Conservation (phyloP, 2,113 vertebrate species). For the Myrmecobius fasciatus region DNA sequence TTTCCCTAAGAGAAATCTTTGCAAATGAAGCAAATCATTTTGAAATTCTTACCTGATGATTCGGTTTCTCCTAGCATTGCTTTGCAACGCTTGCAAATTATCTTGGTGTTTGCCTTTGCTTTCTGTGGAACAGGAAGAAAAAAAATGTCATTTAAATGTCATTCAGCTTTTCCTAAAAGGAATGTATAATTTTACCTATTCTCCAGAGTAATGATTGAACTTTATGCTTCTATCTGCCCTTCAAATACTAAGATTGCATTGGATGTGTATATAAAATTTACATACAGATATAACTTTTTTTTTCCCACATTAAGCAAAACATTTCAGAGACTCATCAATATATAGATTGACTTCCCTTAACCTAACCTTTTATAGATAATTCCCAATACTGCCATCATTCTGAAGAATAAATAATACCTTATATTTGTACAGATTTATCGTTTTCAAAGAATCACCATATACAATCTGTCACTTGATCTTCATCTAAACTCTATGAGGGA, state of each 20-base stretch:
- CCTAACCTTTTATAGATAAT: conserved; percentile 33
- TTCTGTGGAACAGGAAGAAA: conserved; percentile 85
- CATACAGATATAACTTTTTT: conserved; percentile 37
- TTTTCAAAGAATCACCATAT: not conserved
- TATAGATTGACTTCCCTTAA: conserved; percentile 37
- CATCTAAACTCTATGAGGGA: not conserved
- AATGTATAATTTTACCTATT: conserved; percentile 74
- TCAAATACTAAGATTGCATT: conserved; percentile 61
- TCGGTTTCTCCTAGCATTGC: conserved; percentile 89
- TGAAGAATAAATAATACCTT: conserved; percentile 18
- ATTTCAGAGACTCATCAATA: conserved; percentile 48
- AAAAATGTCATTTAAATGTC: conserved; percentile 83
- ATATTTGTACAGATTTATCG: not conserved
- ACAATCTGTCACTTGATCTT: not conserved
- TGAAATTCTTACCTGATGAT: conserved; percentile 88
- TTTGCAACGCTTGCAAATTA: conserved; percentile 92
- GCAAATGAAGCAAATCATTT: conserved; percentile 35
- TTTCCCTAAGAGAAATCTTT: not conserved
- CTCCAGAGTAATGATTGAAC: conserved; percentile 68
- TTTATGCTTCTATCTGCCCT: conserved; percentile 76
- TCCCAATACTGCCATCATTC: conserved; percentile 35
- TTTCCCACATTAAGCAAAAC: conserved; percentile 4
- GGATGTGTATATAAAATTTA: conserved; percentile 67
- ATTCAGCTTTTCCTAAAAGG: conserved; percentile 78
- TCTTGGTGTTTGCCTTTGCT: conserved; percentile 85